Evolutionary conservation across 1,140 invertebrate species (phyloP).

Genomic region (Argopecten irradians): DNA sequence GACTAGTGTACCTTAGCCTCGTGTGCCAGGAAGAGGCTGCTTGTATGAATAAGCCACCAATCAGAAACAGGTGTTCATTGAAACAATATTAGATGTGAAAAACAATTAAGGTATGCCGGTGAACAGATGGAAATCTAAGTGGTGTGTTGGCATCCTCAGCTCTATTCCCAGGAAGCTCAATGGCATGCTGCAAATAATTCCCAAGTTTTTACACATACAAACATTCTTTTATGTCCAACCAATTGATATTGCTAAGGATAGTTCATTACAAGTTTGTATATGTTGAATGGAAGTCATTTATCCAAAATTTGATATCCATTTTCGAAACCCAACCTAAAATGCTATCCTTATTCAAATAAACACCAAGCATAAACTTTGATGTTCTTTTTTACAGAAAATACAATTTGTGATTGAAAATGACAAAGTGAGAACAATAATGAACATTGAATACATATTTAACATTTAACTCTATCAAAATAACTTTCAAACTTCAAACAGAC

Average conservation of each 20-base stretch:
- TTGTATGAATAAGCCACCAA: not conserved
- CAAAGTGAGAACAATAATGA: not conserved
- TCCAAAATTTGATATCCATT: too few relatives aligned
- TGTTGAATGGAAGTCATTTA: too few relatives aligned
- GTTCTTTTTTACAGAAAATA: too few relatives aligned
- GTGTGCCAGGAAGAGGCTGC: not conserved
- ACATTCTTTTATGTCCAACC: not conserved
- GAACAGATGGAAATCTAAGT: conserved; percentile 21
- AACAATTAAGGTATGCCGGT: not conserved
- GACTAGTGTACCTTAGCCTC: too few relatives aligned
- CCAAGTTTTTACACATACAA: not conserved
- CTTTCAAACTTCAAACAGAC: not conserved
- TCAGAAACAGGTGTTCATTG: conserved; percentile 21
- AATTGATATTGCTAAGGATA: not conserved
- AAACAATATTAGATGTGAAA: conserved; percentile 23
- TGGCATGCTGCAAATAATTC: conserved; percentile 21
- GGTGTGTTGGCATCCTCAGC: conserved; percentile 4
- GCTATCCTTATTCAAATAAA: too few relatives aligned
- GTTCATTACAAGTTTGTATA: too few relatives aligned
- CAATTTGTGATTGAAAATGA: too few relatives aligned
- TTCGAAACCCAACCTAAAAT: too few relatives aligned
- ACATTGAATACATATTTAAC: not conserved
- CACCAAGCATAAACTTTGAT: too few relatives aligned
- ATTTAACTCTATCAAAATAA: not conserved
- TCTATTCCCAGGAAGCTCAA: conserved; percentile 14